phyloP scores from a whole-genome alignment of 2,888 invertebrate species.

The Nomada ruficornis region DNA sequence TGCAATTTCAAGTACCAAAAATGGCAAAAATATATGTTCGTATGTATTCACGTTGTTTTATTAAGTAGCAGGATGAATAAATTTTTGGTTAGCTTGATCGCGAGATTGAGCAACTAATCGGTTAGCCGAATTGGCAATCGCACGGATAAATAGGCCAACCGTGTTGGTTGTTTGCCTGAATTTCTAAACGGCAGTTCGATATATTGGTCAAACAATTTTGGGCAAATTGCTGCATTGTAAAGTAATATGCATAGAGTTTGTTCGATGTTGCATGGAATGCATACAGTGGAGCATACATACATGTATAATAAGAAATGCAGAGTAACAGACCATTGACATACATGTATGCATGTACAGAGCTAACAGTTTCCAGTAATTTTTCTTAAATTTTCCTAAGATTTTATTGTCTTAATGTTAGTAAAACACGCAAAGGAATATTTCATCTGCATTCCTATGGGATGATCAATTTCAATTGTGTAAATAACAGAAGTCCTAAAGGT shows the following conservation, averaged over 20 bases:
- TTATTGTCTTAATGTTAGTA: too few species aligned
- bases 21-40: background rate
- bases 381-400: too few species aligned
- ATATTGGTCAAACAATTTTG: constrained; percentile 16
- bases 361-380: too few species aligned
- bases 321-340: background rate
- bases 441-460: too few species aligned
- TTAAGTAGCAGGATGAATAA: constrained; percentile 2
- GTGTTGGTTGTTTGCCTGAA: constrained; percentile 43
- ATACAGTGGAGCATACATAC: background rate
- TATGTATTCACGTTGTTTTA: constrained; percentile 17
- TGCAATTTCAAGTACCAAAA: background rate
- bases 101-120: constrained; percentile 44
- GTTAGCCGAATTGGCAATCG: constrained; percentile 46
- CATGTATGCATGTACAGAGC: background rate
- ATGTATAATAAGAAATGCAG: background rate
- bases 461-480: too few species aligned
- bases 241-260: background rate
- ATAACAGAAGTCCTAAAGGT: too few species aligned
- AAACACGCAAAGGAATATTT: too few species aligned
- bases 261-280: background rate
- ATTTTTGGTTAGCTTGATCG: constrained; percentile 21
- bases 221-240: constrained; percentile 31
- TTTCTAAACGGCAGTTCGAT: constrained; percentile 40
- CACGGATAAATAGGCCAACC: constrained; percentile 50